phyloP scores from a whole-genome alignment of 2,888 invertebrate genomes.

The Fragum whitleyi region DNA sequence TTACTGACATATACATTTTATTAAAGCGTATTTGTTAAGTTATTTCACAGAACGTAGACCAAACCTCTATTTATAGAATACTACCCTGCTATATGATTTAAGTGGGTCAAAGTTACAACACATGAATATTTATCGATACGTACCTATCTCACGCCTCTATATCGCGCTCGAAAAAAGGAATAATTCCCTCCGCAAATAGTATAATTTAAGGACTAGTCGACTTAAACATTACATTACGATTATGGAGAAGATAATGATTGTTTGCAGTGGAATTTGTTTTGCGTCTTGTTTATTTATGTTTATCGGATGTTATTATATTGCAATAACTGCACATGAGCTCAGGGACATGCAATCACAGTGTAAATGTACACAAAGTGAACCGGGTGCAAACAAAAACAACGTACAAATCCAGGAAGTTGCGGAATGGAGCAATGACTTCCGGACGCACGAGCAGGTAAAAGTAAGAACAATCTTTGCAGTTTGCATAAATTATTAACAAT shows the following conservation, averaged over 20 bases:
- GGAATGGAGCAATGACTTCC: not conserved
- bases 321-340: conserved; percentile 4
- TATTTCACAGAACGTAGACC: too few relatives aligned
- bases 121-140: conserved; percentile 10
- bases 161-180: not conserved
- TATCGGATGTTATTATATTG: conserved; percentile 24
- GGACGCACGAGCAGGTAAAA: not conserved
- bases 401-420: not conserved
- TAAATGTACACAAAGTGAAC: not conserved
- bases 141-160: not conserved
- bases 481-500: too few relatives aligned
- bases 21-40: too few relatives aligned
- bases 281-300: conserved; percentile 6
- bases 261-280: conserved; percentile 19
- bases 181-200: not conserved
- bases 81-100: not conserved
- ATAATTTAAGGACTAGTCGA: too few relatives aligned
- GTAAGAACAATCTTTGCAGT: too few relatives aligned
- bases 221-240: not conserved
- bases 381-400: not conserved
- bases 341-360: not conserved
- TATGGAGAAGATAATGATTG: not conserved
- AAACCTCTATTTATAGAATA: not conserved
- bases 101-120: not conserved
- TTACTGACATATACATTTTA: too few relatives aligned